These are phyloP conservation scores for Agrotis exclamationis DNA, from an alignment of 2,888 invertebrate species.

Conservation along the genomic window DNA sequence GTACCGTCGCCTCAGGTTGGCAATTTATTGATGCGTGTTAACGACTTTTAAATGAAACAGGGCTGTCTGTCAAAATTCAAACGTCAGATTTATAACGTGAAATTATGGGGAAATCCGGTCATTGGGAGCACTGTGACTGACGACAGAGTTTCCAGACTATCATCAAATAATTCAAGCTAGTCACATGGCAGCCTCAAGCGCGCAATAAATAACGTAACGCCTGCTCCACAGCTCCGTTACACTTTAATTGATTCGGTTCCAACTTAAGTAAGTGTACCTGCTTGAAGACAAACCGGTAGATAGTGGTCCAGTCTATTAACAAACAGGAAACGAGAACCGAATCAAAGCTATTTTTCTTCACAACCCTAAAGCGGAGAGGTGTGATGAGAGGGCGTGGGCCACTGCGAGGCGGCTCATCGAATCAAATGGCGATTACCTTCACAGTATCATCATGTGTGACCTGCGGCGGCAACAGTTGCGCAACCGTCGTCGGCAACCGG, in stretches of 20 bases:
- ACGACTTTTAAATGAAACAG: constrained; percentile 35
- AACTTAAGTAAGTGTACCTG: neutral
- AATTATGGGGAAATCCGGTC: constrained; percentile 1
- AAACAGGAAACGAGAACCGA: constrained; percentile 3
- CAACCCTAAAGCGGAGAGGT: constrained; percentile 14
- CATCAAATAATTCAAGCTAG: neutral
- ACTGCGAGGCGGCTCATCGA: constrained; percentile 10
- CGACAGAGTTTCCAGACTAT: neutral
- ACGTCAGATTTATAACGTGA: constrained; percentile 8
- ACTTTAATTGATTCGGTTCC: neutral
- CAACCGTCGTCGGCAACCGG: neutral
- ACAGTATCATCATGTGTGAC: constrained; percentile 14
- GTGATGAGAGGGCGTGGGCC: constrained; percentile 12
- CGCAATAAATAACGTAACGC: neutral
- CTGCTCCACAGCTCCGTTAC: no score
- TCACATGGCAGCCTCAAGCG: neutral
- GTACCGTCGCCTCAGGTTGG: constrained; percentile 25
- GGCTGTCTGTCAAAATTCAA: constrained; percentile 18
- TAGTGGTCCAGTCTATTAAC: neutral
- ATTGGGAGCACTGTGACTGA: neutral
- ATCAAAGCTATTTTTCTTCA: constrained; percentile 8
- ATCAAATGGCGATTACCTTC: constrained; percentile 30
- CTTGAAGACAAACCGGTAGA: neutral
- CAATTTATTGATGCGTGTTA: constrained; percentile 51
- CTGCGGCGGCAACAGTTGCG: constrained; percentile 8